Evolutionary conservation across 2,113 vertebrate genomes (phyloP), one percentile per base, ranked within the genome.

Genomic region (Puma concolor): DNA sequence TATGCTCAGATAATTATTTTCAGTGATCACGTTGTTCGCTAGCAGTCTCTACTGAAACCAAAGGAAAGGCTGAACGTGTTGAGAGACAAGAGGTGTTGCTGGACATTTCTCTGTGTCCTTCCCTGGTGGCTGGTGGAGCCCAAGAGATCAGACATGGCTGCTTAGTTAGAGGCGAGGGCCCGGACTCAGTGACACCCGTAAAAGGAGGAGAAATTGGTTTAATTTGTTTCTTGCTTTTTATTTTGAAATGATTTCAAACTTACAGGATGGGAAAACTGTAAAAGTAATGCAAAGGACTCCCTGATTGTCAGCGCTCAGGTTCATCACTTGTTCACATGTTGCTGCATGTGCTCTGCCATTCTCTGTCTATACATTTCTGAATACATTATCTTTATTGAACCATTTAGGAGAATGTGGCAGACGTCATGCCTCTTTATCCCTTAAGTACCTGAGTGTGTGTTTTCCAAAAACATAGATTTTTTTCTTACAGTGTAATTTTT

Each of bases 1-100:
- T 76, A 52, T 88, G 93, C 86, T n/a, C 57, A 71, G 93, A 89
- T 92, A 81, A 94, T 97, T 91, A 92, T 96, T 97, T 95, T 52
- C 89, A 72, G 36, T 44, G 52, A 87, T 91, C 74, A 38, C 57
- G 91, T 91, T 79, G 52, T 88, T 93, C 64, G 21, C 91, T 82
- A 72, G 41, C 3, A 87, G 54, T 88, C 71, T 88, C 63, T 41
- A 1, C 83, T 91, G 66, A 96, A 85, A 89, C 88, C 79, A 50
- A 52, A 79, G 81, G 83, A 71, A 88, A 63, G 54, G 33, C 41
- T 54, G 88, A 57, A 19, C 9, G 9, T 82, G 64, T 77, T 79
- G 27, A 93, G 74, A 69, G 12, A 36, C 69, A 54, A 69, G 67
- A 54, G 11, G 14, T 89, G 38, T 60, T 41, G 21, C 44, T 3